Percentiles rank a stretch among this genome's conserved stretches.
Evolutionary conservation across 2,113 vertebrate genomes (phyloP).

Genomic region (Rhabdornis inornatus): DNA sequence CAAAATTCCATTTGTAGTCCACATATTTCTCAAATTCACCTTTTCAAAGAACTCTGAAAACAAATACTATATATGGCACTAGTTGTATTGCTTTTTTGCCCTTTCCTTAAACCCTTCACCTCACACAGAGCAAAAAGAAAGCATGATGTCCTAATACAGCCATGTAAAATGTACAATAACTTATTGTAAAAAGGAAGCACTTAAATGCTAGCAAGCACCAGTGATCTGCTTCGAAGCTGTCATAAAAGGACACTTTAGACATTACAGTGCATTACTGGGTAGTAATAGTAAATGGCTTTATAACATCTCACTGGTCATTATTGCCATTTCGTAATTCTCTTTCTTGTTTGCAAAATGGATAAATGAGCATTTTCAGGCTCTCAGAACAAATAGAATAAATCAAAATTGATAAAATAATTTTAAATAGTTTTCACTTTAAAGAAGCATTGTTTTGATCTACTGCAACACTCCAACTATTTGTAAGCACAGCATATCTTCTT

Average conservation of each 20-base stretch:
- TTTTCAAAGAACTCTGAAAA: not conserved
- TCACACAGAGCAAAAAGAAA: not conserved
- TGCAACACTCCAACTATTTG: not conserved
- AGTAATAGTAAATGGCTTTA: constrained; percentile 3
- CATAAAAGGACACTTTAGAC: constrained; percentile 22
- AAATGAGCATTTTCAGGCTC: not conserved
- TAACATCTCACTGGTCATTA: constrained; percentile 5
- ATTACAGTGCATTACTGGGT: constrained; percentile 21
- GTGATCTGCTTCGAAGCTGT: not conserved
- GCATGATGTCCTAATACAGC: not conserved
- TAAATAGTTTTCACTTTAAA: not conserved
- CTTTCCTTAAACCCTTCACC: not conserved
- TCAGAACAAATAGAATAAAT: not conserved
- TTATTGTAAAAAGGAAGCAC: not conserved
- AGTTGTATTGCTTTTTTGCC: not conserved
- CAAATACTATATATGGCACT: not conserved
- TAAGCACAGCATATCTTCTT: not conserved
- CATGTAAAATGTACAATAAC: not conserved
- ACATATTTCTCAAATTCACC: not conserved
- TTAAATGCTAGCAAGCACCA: not conserved
- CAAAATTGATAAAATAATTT: not conserved
- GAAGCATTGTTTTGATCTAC: not conserved
- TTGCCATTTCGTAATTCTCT: not conserved
- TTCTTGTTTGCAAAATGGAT: not conserved
- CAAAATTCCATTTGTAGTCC: not conserved